Base-by-base conservation (phyloP, 2,113 vertebrate species). In the Osmerus mordax region DNA sequence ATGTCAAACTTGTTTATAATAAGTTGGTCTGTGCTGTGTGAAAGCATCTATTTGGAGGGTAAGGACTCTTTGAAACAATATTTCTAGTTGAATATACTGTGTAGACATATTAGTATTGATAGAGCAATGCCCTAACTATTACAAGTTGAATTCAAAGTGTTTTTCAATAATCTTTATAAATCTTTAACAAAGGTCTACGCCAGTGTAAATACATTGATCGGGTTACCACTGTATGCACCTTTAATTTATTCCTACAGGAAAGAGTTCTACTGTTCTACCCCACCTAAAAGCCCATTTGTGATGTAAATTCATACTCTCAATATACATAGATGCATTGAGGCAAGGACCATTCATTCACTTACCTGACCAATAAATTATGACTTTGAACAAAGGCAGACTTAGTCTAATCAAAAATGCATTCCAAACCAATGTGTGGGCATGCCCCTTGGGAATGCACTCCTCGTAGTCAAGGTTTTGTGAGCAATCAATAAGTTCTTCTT, bases 401-500 rank as follows among this genome's bases (percentile, higher is more conserved):
- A 52, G 66, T 52, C 70, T 70, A 56, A 84, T 84, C 75, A 66
- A 21, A 14, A 62, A 72, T 77, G 71, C 53, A 62, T 67, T 71
- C 32, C 60, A 73, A 65, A 73, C 66, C 53, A 23, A 12, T 11
- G 29, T 67, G 15, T 52, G 76, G 55, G 65, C 21, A 15, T 67
- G 12, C 58, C 54, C 28, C 21, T n/a, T 15, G 72, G 72, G 76
- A 62, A 70, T 32, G 12, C 51, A 13, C 25, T 55, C 77, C 68
- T 74, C 62, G 83, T 65, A 74, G 67, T 29, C 32, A 25, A 18
- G 70, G 53, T 36, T 70, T 60, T 21, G 11, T 23, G 72, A 36
- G 75, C 16, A 65, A 77, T 88, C 78, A 71, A 84, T 81, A 76
- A 19, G 60, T 66, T 51, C 13, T 23, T 62, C 77, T 67, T 13